phyloP scores from a whole-genome alignment of 1,140 invertebrate species.

The Cydia amplana region DNA sequence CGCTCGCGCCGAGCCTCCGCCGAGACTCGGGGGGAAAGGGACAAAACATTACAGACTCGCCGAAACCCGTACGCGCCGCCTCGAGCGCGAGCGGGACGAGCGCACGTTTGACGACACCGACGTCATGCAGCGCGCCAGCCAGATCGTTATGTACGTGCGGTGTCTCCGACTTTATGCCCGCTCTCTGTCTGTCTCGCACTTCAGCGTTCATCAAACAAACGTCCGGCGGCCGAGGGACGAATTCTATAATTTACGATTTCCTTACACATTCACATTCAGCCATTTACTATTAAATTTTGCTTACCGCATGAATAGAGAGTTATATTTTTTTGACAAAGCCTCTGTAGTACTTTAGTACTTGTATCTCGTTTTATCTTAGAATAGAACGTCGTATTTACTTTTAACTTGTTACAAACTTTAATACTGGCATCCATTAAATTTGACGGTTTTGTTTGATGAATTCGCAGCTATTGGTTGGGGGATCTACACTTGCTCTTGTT shows the following conservation, averaged over 20 bases:
- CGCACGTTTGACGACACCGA: conserved; percentile 86
- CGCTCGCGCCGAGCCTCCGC: conserved; percentile 34
- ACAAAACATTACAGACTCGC: conserved; percentile 65
- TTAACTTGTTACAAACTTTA: background rate
- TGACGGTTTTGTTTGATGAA: conserved; percentile 59
- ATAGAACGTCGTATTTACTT: background rate
- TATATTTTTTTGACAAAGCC: background rate
- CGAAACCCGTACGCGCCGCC: conserved; percentile 66
- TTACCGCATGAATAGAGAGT: background rate
- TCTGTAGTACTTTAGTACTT: conserved; percentile 7
- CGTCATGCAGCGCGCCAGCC: conserved; percentile 89
- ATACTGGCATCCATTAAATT: background rate
- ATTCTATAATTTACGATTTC: background rate
- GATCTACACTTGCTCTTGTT: conserved; percentile 41
- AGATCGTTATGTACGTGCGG: conserved; percentile 90
- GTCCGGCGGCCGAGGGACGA: conserved; percentile 35
- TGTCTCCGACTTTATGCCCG: conserved; percentile 35
- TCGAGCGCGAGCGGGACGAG: conserved; percentile 80
- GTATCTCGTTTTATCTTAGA: background rate
- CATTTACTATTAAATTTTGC: background rate
- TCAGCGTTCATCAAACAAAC: conserved; percentile 44
- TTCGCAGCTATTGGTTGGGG: conserved; percentile 50
- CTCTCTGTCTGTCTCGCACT: conserved; percentile 45
- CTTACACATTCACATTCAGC: background rate
- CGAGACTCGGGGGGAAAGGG: conserved; percentile 43